A percentile compares a stretch with the other conserved stretches of the same genome.
phyloP scores from a whole-genome alignment of 2,797 vertebrate species.

The Loriculus beryllinus region DNA sequence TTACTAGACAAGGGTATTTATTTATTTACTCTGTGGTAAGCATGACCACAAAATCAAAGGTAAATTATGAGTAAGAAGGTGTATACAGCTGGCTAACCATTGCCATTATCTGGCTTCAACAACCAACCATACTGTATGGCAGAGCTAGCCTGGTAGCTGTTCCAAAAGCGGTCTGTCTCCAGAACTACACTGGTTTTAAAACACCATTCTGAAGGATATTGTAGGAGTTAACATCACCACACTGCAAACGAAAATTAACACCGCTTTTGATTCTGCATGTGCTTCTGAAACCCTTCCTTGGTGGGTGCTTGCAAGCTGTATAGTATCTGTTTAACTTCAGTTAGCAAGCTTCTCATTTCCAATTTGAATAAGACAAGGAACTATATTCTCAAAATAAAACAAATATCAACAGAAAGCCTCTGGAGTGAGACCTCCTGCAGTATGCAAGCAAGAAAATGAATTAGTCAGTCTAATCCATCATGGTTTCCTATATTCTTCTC shows the following conservation, averaged over 20 bases:
- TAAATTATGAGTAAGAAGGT: neutral
- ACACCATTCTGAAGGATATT: neutral
- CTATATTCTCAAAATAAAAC: neutral
- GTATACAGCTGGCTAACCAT: fast-evolving
- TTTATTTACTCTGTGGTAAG: neutral
- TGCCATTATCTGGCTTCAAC: neutral
- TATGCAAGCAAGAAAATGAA: neutral
- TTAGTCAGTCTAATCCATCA: neutral
- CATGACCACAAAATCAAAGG: neutral
- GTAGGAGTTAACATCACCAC: neutral
- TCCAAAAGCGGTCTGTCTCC: neutral
- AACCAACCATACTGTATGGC: neutral
- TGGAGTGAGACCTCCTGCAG: neutral
- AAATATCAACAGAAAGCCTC: neutral
- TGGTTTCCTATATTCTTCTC: neutral
- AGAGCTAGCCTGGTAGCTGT: neutral
- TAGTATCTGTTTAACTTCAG: neutral
- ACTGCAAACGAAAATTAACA: neutral
- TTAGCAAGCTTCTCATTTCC: neutral
- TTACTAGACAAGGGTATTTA: neutral
- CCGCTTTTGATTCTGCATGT: neutral
- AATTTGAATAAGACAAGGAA: neutral
- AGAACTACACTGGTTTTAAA: neutral
- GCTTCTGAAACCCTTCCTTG: neutral
- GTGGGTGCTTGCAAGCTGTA: neutral